Percentiles rank a stretch among this genome's conserved stretches.
These are phyloP conservation scores for Nanorana parkeri DNA, from an alignment of 2,113 vertebrate species.

Conservation along the genomic window DNA sequence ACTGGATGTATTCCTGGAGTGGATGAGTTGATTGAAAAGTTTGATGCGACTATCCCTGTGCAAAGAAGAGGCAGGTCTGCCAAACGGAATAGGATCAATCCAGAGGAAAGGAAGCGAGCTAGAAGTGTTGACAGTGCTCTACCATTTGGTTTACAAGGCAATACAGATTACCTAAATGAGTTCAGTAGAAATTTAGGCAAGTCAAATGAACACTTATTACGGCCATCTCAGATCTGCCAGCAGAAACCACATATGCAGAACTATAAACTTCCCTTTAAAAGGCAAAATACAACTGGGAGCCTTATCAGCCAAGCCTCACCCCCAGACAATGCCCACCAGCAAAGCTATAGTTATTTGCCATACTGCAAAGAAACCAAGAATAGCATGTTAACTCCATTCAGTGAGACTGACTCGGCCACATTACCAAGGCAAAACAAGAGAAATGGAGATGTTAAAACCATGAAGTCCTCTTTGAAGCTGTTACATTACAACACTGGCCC, in stretches of 20 bases:
- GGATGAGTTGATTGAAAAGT: slow-evolving; percentile 92
- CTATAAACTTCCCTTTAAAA: slow-evolving; percentile 39
- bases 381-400: neutral
- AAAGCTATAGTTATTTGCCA: slow-evolving; percentile 57
- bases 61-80: slow-evolving; percentile 86
- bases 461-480: slow-evolving; percentile 69
- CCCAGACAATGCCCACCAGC: slow-evolving; percentile 49
- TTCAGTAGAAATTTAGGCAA: slow-evolving; percentile 77
- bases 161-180: slow-evolving; percentile 69
- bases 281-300: slow-evolving; percentile 30
- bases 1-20: slow-evolving; percentile 87
- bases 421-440: slow-evolving; percentile 65
- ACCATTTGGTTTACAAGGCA: slow-evolving; percentile 71
- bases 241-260: slow-evolving; percentile 64
- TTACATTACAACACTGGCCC: slow-evolving; percentile 57
- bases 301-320: neutral
- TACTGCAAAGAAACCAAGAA: slow-evolving; percentile 59
- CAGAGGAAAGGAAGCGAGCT: slow-evolving; percentile 89
- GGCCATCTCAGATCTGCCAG: slow-evolving; percentile 80
- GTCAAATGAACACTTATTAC: slow-evolving; percentile 83
- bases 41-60: slow-evolving; percentile 80
- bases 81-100: slow-evolving; percentile 83
- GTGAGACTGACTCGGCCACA: slow-evolving; percentile 51
- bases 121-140: slow-evolving; percentile 89
- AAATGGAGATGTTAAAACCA: slow-evolving; percentile 68